These are phyloP conservation scores for Parazoanthus darwini DNA, from an alignment of 92 coral and sea anemone genomes.

Conservation along the genomic window DNA sequence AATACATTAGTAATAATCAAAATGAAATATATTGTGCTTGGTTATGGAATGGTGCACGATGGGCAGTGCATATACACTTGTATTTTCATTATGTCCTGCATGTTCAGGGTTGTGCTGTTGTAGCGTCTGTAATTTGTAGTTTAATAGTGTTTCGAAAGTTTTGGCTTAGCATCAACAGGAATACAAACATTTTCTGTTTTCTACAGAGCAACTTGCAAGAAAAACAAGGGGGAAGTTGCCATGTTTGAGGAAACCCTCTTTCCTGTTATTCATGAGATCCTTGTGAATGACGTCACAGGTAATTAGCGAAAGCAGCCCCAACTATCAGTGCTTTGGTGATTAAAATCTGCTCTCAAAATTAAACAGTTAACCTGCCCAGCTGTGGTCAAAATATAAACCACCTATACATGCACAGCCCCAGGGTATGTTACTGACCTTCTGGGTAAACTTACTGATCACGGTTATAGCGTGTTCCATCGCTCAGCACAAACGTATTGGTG, in stretches of 20 bases:
- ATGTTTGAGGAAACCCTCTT: constrained; percentile 85
- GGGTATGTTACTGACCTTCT: no score
- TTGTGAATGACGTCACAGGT: constrained; percentile 94
- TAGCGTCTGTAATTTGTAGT: neutral
- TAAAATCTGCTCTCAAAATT: neutral
- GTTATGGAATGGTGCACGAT: no score
- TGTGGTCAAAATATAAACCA: no score
- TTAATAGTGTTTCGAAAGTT: neutral
- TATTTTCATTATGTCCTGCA: no score
- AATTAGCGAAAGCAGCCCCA: neutral
- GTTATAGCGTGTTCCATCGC: no score
- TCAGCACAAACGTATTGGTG: no score
- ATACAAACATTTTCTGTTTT: neutral
- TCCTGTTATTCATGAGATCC: constrained; percentile 90
- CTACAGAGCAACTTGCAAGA: constrained; percentile 75
- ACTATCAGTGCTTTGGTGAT: neutral
- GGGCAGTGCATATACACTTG: no score
- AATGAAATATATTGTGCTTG: no score
- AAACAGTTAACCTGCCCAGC: neutral
- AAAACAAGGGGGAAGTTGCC: constrained; percentile 60
- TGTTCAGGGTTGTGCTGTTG: neutral
- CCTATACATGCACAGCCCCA: no score
- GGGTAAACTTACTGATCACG: no score
- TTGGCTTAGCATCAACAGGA: neutral
- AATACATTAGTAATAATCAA: no score